These are phyloP conservation scores for Arizona elegans DNA, from an alignment of 2,113 vertebrate species.

Conservation along the genomic window DNA sequence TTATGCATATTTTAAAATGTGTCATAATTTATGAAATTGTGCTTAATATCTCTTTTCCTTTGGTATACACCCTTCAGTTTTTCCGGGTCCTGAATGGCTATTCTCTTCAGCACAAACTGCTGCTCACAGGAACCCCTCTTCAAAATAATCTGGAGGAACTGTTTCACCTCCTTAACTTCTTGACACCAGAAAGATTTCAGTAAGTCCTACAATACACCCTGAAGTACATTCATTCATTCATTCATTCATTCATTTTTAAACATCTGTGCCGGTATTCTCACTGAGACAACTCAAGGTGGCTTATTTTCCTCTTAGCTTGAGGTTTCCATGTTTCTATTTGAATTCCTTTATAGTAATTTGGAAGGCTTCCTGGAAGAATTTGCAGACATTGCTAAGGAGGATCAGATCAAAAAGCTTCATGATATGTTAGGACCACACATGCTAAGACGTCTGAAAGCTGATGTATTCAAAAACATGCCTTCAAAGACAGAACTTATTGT, in stretches of 20 bases:
- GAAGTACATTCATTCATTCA: neutral
- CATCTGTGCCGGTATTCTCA: neutral
- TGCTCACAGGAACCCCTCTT: constrained; percentile 92
- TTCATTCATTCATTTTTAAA: neutral
- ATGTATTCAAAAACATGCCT: constrained; percentile 98
- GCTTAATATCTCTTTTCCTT: neutral
- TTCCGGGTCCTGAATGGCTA: constrained; percentile 95
- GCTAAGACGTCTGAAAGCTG: constrained; percentile 94
- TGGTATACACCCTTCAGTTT: constrained; percentile 75
- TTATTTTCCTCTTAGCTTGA: constrained; percentile 27
- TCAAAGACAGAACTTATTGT: constrained; percentile 97
- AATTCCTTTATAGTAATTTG: constrained; percentile 78
- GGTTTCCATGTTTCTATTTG: neutral
- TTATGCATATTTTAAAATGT: neutral
- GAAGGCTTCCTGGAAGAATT: constrained; percentile 98
- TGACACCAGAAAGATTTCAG: constrained; percentile 94
- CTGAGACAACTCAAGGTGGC: neutral
- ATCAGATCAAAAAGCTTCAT: constrained; percentile 98
- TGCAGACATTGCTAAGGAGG: constrained; percentile 97
- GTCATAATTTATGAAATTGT: neutral
- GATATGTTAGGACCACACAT: constrained; percentile 98
- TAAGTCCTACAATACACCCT: constrained; percentile 66
- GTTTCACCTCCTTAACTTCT: constrained; percentile 95
- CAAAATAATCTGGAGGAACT: constrained; percentile 97
- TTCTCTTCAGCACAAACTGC: constrained; percentile 91